These are phyloP conservation scores for Trachythela sp. DNA, from an alignment of 64 coral and sea anemone species.

Conservation along the genomic window DNA sequence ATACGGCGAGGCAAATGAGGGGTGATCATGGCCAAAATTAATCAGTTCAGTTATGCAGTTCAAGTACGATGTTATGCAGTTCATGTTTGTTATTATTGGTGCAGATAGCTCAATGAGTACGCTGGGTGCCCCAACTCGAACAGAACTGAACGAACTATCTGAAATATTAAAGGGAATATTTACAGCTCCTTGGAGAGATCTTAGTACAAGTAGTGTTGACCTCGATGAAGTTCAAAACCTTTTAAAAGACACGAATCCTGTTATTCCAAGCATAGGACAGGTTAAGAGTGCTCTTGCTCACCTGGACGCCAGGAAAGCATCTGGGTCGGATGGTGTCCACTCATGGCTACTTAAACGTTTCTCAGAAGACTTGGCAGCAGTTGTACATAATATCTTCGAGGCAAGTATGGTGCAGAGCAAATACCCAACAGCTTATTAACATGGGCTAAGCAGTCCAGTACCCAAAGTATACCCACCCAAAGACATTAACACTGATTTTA, in stretches of 20 bases:
- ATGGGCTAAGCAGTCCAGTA: conserved; percentile 39
- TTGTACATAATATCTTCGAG: not conserved
- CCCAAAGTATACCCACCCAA: too few species aligned
- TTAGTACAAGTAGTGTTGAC: not conserved
- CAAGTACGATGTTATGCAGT: too few species aligned
- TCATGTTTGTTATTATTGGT: too few species aligned
- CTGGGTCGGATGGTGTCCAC: not conserved
- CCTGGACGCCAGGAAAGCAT: conserved; percentile 14
- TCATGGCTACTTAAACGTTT: not conserved
- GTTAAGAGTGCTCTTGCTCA: not conserved
- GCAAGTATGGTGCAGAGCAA: conserved; percentile 17
- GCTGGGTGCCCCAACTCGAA: not conserved
- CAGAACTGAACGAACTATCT: not conserved
- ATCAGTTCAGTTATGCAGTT: too few species aligned
- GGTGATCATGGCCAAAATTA: too few species aligned
- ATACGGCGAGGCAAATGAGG: too few species aligned
- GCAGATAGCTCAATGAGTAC: not conserved
- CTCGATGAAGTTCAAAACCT: too few species aligned
- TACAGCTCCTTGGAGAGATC: too few species aligned
- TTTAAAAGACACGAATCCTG: not conserved
- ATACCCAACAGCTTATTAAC: conserved; percentile 36
- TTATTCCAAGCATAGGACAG: conserved; percentile 21
- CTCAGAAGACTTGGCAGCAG: too few species aligned
- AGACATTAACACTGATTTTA: conserved; percentile 17
- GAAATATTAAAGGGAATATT: conserved; percentile 5